Base-by-base conservation (phyloP, 2,797 vertebrate genomes). In the Alauda arvensis region DNA sequence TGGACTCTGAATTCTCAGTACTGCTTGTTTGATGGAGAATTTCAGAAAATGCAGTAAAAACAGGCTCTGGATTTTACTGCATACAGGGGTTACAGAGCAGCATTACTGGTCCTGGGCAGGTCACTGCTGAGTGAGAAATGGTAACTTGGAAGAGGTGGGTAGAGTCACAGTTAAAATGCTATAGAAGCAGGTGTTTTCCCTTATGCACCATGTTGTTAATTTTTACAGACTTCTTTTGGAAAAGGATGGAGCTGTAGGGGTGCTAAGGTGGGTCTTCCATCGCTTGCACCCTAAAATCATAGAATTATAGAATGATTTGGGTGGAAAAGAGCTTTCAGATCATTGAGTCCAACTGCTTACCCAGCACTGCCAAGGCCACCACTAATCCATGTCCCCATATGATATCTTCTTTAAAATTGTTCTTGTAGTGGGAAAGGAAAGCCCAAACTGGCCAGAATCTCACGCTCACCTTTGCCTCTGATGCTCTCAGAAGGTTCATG, bases 381-480 rank as follows among this genome's bases (percentile, higher is more conserved):
- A 53, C 29, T 42, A 42, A 70, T 6, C 40, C 59, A 69, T 6
- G 10, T 33, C 37, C 28, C 28, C 45, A 53, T 16, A 34, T 0
- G 0, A 34, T 4, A 5, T 18, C 51, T 31, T 26, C n/a, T 18
- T 33, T 8, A 23, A 39, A 59, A 7, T 7, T 5, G 12, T 7
- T 28, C 46, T 12, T 8, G 19, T 2, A 19, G n/a, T 1, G 29
- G 31, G 42, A 18, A 29, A 45, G 31, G 49, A 40, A 70, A 23
- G 37, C 7, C 7, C 5, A 9, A 11, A 49, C 2, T 8, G n/a
- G 21, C 40, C n/a, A 1, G 31, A 14, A 46, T 25, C 26, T 67
- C 33, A 65, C 40, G 89, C 92, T 77, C 96, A 99, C 99, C 98
- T 98, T 99, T 7, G 94, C 77, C 85, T 99, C 98, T 19, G 97